These are phyloP conservation scores for Opisthocomus hoazin DNA, from an alignment of 2,113 vertebrate species.

Conservation along the genomic window DNA sequence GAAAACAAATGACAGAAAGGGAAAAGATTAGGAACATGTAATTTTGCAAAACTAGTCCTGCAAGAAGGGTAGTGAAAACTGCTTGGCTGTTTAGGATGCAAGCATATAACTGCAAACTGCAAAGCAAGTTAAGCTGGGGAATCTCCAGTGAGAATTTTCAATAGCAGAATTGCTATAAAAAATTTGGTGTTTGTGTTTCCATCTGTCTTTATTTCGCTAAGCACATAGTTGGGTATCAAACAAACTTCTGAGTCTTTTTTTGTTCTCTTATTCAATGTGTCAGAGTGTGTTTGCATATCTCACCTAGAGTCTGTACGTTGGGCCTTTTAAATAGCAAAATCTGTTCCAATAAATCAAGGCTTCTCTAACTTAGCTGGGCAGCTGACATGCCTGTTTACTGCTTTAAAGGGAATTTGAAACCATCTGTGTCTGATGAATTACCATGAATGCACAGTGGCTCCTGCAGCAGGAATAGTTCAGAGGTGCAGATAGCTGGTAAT, in stretches of 20 bases:
- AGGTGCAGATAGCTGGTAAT: slow-evolving; percentile 26
- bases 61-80: not conserved
- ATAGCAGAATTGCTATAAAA: not conserved
- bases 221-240: not conserved
- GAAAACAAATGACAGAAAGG: not conserved
- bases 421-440: slow-evolving; percentile 60
- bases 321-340: slow-evolving; percentile 6
- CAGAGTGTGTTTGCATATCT: not conserved
- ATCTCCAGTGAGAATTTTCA: not conserved
- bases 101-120: not conserved
- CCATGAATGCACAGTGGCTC: slow-evolving; percentile 4
- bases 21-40: not conserved
- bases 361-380: slow-evolving; percentile 40
- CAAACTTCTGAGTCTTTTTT: not conserved
- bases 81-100: not conserved
- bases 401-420: slow-evolving; percentile 55
- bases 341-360: slow-evolving; percentile 55
- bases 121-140: not conserved
- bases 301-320: not conserved
- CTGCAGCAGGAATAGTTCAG: slow-evolving; percentile 45
- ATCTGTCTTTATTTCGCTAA: slow-evolving; percentile 16
- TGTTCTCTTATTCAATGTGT: not conserved
- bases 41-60: not conserved
- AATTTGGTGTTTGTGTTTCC: not conserved
- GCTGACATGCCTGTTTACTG: slow-evolving; percentile 55